Base-by-base conservation (phyloP, 2,888 invertebrate genomes). In the Ptilodon capucinus region DNA sequence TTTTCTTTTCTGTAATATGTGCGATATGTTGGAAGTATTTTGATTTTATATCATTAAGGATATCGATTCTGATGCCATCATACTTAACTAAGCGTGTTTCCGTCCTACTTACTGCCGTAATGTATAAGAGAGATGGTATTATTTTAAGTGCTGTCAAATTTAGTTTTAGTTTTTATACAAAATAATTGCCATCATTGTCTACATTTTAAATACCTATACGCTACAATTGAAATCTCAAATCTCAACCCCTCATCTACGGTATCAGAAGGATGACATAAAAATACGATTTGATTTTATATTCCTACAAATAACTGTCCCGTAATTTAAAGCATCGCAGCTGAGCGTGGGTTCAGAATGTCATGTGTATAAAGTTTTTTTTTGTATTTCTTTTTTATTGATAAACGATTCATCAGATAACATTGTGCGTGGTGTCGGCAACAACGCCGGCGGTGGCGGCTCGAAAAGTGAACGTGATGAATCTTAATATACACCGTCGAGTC, bases 401-500 rank as follows among this genome's bases (percentile, higher is more conserved):
- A 49, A 50, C 46, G 41, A 51, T 62, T 46, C 42, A 55, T 49
- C 53, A 48, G 47, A 61, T 54, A 55, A 42, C 57, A 62, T 60
- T 51, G 54, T 56, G 40, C 47, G 52, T 43, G 44, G 50, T 43
- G 41, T 28, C 43, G 40, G 44, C 57, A 44, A 48, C 43, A 36
- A 32, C 43, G 41, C 28, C 43, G 40, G 44, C 57, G 45, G 49
- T 43, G 40, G 35, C 41, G 44, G 43, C 54, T 57, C 54, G 46
- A 62, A 69, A 68, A 71, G 64, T 59, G 52, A 63, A 64, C 64
- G 63, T 54, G 61, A 53, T 57, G 70, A 71, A 74, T 76, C 57
- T 71, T 64, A 68, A 70, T 51, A 45, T 16, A 40, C 38, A 38
- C 50, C 36, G 47, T 46, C 43, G n/a, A n/a, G n/a, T n/a, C n/a